Percentiles rank a stretch among this genome's conserved stretches.
These are phyloP conservation scores for Anseranas semipalmata DNA, from an alignment of 2,113 vertebrate genomes.

Conservation along the genomic window DNA sequence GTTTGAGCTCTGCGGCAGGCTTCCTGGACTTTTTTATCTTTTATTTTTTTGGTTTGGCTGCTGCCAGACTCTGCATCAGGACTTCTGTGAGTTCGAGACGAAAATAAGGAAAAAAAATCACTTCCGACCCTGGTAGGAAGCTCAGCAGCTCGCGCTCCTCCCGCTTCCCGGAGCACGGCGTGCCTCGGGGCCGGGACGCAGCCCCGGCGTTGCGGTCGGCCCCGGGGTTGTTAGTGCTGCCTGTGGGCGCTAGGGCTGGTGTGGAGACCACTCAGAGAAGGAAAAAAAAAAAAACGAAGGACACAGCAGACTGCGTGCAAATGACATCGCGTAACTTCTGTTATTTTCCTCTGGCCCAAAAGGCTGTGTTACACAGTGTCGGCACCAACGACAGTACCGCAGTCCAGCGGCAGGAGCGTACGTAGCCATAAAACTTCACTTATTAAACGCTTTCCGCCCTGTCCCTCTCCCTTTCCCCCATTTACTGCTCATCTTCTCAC, in stretches of 20 bases:
- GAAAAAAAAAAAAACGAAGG: neutral
- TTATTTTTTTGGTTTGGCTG: neutral
- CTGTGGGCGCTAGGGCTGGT: neutral
- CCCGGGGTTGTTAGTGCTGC: neutral
- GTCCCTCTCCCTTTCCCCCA: neutral
- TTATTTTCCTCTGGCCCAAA: neutral
- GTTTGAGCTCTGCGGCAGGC: neutral
- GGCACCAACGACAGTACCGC: neutral
- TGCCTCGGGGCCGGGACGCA: rapidly evolving
- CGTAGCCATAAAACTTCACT: neutral
- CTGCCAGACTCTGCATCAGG: neutral
- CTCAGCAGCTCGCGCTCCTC: neutral
- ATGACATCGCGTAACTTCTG: neutral
- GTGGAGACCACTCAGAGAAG: neutral
- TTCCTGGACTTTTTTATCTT: neutral
- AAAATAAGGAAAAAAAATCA: neutral
- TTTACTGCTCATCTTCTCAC: neutral
- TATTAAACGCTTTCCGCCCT: neutral
- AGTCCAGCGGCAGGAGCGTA: rapidly evolving
- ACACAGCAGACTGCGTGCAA: neutral
- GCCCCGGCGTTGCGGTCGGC: neutral
- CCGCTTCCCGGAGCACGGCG: neutral
- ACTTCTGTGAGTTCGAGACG: neutral
- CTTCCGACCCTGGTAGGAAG: neutral
- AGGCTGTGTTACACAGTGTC: neutral